Evolutionary conservation across 2,797 vertebrate genomes (phyloP), one percentile per base, ranked within the genome.

Genomic region (Cynodonichthys magdalenae): DNA sequence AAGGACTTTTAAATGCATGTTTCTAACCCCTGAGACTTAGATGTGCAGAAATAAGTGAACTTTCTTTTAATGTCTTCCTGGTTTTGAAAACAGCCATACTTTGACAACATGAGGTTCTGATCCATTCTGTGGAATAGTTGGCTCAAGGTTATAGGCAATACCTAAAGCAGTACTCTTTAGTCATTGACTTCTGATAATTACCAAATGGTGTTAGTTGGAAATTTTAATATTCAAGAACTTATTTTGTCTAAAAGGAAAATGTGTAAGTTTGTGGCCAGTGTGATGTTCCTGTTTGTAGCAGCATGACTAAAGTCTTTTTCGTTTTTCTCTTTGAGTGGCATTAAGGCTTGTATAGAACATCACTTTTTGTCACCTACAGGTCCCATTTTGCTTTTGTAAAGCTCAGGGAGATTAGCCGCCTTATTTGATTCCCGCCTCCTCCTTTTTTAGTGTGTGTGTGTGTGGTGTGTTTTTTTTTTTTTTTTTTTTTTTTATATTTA

Each of bases 391-490:
- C 94, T 94, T 95, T 94, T 95, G 95, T 96, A 95, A 97, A 95
- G 95, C 96, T 99, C 97, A 98, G 97, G 97, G 96, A 98, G 95
- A 96, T 86, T 86, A 95, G 94, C 94, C 92, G 93, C 95, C 94
- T 93, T 82, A 12, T 14, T 39, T 39, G 12, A 11, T 39, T 14
- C 10, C 9, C 1, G 5, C 7, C 7, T 12, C 10, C 34, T 52
- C 73, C 87, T 67, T 83, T 74, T 34, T 78, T 75, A 19, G 9
- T 64, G 62, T 79, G 91, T 31, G 29, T 31, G 5, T 8, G 8
- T 31, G 8, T 31, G 5, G 29, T n/a, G n/a, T n/a, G n/a, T n/a
- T n/a, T n/a, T 87, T 87, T 88, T 81, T 92, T 92, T 27, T 50
- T 31, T 49, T 19, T 84, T 92, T 92, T 27, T 34, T 39, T 76